Evolutionary conservation across 1,140 invertebrate species (phyloP).

Genomic region (Tenebrio molitor): DNA sequence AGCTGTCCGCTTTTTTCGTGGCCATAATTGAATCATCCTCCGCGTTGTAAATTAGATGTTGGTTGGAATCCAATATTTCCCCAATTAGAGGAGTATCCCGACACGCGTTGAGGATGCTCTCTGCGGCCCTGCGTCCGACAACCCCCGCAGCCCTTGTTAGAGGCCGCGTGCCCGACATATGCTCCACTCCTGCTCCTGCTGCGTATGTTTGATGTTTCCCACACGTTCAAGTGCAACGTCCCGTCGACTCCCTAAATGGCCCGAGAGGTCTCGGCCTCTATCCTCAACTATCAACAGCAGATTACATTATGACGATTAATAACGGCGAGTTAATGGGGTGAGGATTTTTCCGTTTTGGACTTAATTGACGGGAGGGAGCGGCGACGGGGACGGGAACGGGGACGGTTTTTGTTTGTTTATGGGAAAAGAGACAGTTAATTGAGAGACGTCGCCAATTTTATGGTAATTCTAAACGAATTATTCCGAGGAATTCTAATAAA

Average conservation of each 20-base stretch:
- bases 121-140: constrained; percentile 51
- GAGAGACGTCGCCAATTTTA: constrained; percentile 12
- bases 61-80: constrained; percentile 49
- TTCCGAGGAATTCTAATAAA: constrained; percentile 19
- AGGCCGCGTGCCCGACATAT: constrained; percentile 55
- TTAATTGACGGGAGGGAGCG: too few species aligned
- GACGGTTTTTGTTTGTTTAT: neutral
- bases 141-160: constrained; percentile 49
- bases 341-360: neutral
- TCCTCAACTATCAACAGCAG: constrained; percentile 53
- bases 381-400: too few species aligned
- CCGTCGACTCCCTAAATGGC: constrained; percentile 53
- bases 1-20: neutral
- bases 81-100: constrained; percentile 50
- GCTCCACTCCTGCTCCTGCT: constrained; percentile 52
- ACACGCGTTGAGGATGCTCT: constrained; percentile 51
- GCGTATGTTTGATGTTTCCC: constrained; percentile 61
- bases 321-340: constrained; percentile 16
- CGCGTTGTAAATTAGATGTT: constrained; percentile 36
- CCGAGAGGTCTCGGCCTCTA: constrained; percentile 6
- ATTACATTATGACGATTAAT: constrained; percentile 42
- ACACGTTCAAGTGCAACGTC: constrained; percentile 61
- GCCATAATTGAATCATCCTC: constrained; percentile 4
- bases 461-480: constrained; percentile 37
- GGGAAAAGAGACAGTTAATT: constrained; percentile 1